Evolutionary conservation across 2,797 vertebrate species (phyloP).

Genomic region (Coranthus polyacanthus): DNA sequence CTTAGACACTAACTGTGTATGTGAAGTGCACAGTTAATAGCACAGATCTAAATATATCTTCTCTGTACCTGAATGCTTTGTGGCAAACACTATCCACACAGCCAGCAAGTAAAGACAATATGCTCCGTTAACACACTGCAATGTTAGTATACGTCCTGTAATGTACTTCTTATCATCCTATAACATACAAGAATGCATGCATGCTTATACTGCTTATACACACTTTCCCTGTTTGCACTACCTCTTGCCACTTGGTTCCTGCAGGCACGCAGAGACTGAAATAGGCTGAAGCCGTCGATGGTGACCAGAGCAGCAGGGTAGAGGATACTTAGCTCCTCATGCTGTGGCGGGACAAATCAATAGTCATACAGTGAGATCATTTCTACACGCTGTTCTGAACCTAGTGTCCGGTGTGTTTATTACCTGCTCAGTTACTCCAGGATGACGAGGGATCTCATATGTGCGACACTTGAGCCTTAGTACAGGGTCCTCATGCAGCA

Average conservation of each 20-base stretch:
- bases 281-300: slow-evolving; percentile 98
- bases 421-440: slow-evolving; percentile 97
- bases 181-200: background rate
- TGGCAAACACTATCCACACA: slow-evolving; percentile 60
- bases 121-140: slow-evolving; percentile 27
- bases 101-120: slow-evolving; percentile 49
- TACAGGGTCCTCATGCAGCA: slow-evolving; percentile 94
- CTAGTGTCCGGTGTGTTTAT: background rate
- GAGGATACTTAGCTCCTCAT: slow-evolving; percentile 96
- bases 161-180: background rate
- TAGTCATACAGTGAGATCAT: background rate
- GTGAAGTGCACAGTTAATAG: background rate
- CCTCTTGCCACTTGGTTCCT: slow-evolving; percentile 99
- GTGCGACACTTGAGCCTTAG: slow-evolving; percentile 96
- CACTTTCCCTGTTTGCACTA: slow-evolving; percentile 57
- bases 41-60: slow-evolving; percentile 2
- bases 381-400: background rate
- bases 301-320: slow-evolving; percentile 96
- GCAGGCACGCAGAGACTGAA: slow-evolving; percentile 97
- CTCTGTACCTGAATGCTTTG: slow-evolving; percentile 54
- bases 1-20: too few relatives aligned
- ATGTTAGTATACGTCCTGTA: background rate
- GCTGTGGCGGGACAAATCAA: slow-evolving; percentile 78
- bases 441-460: slow-evolving; percentile 96
- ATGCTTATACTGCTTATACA: background rate